Percentiles rank a stretch among this genome's conserved stretches.
phyloP scores from a whole-genome alignment of 2,888 invertebrate genomes.

The Eupelmus urozonus region DNA sequence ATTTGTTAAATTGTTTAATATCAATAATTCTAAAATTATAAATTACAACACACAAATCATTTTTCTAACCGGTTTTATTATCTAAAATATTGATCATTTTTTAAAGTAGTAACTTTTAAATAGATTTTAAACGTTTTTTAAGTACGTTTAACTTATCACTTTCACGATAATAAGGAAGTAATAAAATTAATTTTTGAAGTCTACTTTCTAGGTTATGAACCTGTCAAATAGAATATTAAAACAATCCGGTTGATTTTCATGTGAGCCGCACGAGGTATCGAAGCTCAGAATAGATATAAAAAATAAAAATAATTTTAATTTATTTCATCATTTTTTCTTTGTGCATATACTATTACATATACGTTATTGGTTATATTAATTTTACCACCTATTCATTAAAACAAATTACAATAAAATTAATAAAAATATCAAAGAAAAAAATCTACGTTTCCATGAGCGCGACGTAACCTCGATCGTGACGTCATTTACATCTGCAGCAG shows the following conservation, averaged over 20 bases:
- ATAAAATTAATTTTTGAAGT: too few species aligned
- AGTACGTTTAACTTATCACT: too few species aligned
- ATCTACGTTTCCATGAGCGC: constrained; percentile 9
- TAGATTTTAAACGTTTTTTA: not conserved
- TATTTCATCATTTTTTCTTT: too few species aligned
- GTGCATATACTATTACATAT: too few species aligned
- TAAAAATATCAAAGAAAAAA: not conserved
- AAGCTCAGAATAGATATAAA: not conserved
- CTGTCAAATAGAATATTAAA: constrained; percentile 48
- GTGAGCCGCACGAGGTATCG: not conserved
- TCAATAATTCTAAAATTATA: not conserved
- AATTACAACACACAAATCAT: not conserved
- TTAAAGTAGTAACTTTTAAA: not conserved
- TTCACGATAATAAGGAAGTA: too few species aligned
- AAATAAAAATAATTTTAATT: not conserved
- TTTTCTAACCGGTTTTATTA: constrained; percentile 11
- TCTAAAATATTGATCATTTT: constrained; percentile 10
- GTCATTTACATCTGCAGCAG: constrained; percentile 11
- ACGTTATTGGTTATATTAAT: too few species aligned
- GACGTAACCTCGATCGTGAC: constrained; percentile 34
- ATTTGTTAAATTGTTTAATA: too few species aligned
- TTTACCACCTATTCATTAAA: too few species aligned
- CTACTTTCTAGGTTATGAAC: constrained; percentile 31
- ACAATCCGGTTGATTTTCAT: constrained; percentile 30
- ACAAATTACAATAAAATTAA: too few species aligned